Percentiles rank a stretch among this genome's conserved stretches.
Conservation (phyloP, 53 echinoderm and acorn worm genomes). For the Henricia sp. region DNA sequence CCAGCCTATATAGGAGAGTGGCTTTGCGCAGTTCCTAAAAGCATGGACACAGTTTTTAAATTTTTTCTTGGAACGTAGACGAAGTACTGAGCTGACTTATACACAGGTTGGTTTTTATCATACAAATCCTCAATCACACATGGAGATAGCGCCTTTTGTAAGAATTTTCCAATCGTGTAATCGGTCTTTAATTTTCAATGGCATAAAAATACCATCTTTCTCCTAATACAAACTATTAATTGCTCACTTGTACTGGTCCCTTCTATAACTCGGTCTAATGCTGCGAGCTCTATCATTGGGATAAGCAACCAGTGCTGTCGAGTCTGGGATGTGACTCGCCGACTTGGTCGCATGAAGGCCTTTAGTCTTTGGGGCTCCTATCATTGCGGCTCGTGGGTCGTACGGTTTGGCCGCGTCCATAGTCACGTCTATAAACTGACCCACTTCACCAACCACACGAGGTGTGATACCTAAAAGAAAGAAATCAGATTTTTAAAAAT, state of each 20-base stretch:
- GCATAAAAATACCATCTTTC: too few relatives aligned
- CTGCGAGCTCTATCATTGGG: conserved; percentile 95
- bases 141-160: too few relatives aligned
- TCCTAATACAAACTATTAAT: background rate
- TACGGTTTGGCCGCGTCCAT: conserved; percentile 77
- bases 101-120: too few relatives aligned
- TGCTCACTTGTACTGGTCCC: conserved; percentile 94
- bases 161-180: too few relatives aligned
- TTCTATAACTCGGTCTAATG: conserved; percentile 92
- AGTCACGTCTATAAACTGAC: conserved; percentile 93
- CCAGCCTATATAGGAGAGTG: too few relatives aligned
- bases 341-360: conserved; percentile 78
- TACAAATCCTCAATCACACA: too few relatives aligned
- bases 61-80: too few relatives aligned
- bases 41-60: too few relatives aligned
- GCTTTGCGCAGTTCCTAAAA: too few relatives aligned
- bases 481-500: background rate
- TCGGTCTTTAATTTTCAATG: too few relatives aligned
- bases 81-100: too few relatives aligned
- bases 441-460: conserved; percentile 96
- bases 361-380: conserved; percentile 85
- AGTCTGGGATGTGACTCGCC: conserved; percentile 64
- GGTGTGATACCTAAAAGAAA: conserved; percentile 85
- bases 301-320: conserved; percentile 87
- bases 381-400: conserved; percentile 91